Evolutionary conservation across 2,888 invertebrate species (phyloP).

Genomic region (Melipona bicolor): DNA sequence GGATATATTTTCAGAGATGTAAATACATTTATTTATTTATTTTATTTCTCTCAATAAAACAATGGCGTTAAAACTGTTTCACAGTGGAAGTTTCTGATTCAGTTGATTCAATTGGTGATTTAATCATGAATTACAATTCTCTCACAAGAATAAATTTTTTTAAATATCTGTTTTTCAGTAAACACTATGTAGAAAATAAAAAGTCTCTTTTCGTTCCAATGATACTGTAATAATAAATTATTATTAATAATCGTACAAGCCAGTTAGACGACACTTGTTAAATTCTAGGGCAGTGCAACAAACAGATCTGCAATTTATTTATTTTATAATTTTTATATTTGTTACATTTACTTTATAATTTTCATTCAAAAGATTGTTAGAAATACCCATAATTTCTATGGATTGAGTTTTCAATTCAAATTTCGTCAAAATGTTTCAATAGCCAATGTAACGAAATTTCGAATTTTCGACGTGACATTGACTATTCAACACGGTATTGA

Average conservation of each 20-base stretch:
- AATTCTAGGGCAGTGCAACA: too few species aligned
- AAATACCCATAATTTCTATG: neutral
- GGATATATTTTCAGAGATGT: neutral
- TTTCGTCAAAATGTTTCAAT: neutral
- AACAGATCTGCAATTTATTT: too few species aligned
- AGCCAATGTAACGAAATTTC: too few species aligned
- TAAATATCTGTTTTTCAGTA: neutral
- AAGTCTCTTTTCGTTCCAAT: too few species aligned
- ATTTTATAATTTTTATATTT: too few species aligned
- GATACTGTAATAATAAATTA: too few species aligned
- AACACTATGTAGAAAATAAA: too few species aligned
- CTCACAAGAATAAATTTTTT: neutral
- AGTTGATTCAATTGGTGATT: neutral
- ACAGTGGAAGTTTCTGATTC: neutral
- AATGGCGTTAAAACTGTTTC: neutral
- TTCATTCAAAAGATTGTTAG: neutral
- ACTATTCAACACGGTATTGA: too few species aligned
- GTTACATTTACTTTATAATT: neutral
- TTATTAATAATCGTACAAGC: too few species aligned
- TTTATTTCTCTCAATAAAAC: neutral
- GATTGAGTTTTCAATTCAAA: neutral
- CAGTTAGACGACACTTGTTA: too few species aligned
- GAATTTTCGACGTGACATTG: neutral
- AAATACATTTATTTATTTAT: neutral
- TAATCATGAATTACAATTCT: neutral